These are phyloP conservation scores for Tiphia femorata DNA, from an alignment of 2,888 invertebrate species.

Conservation along the genomic window DNA sequence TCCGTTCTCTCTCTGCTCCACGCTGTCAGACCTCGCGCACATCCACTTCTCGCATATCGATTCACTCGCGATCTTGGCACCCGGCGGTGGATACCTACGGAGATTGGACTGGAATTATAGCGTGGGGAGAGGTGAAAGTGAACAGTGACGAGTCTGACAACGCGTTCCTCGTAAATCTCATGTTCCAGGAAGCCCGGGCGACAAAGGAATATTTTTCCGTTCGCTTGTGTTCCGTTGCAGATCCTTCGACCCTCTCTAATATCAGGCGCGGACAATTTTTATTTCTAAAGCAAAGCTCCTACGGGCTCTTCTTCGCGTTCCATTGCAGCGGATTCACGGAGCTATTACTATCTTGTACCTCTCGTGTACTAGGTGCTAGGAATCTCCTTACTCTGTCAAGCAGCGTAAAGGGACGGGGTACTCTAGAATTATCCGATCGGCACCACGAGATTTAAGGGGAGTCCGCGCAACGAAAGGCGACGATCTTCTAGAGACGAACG, in stretches of 20 bases:
- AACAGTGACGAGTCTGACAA: no score
- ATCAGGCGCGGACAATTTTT: no score
- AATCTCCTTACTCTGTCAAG: not conserved
- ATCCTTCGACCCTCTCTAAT: not conserved
- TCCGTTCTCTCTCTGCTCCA: conserved; percentile 17
- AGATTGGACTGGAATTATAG: conserved; percentile 7
- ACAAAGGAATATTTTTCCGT: conserved; percentile 21
- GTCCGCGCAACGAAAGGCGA: not conserved
- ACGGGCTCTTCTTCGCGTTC: no score
- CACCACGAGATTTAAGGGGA: conserved; percentile 23
- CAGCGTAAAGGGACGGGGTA: not conserved
- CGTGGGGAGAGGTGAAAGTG: not conserved
- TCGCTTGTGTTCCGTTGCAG: not conserved
- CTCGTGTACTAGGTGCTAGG: no score
- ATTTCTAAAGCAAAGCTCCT: no score
- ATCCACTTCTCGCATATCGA: conserved; percentile 53
- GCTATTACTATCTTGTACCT: no score
- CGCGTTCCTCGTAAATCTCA: no score
- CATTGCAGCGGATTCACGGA: no score
- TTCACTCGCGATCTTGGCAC: conserved; percentile 51
- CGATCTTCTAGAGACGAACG: not conserved
- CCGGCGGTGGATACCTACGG: conserved; percentile 33
- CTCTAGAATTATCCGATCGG: conserved; percentile 36
- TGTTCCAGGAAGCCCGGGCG: conserved; percentile 17
- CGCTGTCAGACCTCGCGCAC: conserved; percentile 36